Conservation (phyloP, 2,113 vertebrate species). For the Rhinoptilus africanus region DNA sequence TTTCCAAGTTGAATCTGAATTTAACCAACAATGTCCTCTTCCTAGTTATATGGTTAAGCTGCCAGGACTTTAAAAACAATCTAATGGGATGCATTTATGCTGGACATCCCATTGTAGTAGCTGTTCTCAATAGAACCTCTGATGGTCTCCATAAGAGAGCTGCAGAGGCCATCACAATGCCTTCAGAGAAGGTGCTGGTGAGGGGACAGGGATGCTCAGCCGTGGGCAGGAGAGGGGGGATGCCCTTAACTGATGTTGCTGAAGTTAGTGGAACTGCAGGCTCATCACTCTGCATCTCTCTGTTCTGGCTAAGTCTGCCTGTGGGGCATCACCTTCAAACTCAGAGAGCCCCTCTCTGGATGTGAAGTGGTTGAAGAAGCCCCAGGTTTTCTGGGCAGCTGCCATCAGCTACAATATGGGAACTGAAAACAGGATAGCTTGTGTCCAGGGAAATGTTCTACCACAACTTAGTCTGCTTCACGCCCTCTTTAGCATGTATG, state of each 20-base stretch:
- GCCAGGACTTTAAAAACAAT: background rate
- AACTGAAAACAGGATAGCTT: background rate
- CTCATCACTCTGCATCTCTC: background rate
- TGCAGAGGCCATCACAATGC: background rate
- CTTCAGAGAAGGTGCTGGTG: background rate
- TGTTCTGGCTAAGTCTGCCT: background rate
- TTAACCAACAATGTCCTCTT: background rate
- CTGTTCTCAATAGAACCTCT: background rate
- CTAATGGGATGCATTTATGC: background rate
- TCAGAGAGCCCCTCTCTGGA: background rate
- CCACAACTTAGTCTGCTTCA: background rate
- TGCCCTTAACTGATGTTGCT: background rate
- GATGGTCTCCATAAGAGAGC: background rate
- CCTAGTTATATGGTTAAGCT: background rate
- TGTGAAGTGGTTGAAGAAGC: background rate
- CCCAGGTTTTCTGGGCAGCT: background rate
- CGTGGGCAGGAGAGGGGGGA: fast-evolving
- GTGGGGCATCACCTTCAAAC: background rate
- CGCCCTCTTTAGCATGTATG: background rate
- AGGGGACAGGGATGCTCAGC: background rate
- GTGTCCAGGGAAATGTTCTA: background rate
- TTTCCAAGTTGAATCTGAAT: background rate
- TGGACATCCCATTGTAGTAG: background rate
- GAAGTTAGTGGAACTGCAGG: background rate
- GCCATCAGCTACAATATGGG: background rate